These are phyloP conservation scores for Phalloptychus januarius DNA, from an alignment of 2,797 vertebrate species.

Conservation along the genomic window DNA sequence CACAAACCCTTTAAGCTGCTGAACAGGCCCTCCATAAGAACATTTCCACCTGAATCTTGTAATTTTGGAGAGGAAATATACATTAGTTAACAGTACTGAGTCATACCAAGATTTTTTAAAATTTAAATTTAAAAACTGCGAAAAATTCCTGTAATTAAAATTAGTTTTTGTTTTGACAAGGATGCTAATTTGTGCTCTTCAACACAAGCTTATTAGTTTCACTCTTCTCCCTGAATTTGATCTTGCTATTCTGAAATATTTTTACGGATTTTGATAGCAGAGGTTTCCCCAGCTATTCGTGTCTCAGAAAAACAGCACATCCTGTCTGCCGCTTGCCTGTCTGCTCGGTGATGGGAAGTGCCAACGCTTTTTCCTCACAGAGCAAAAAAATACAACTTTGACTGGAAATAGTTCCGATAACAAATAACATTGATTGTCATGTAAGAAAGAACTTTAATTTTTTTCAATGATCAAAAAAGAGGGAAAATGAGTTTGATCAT, in stretches of 20 bases:
- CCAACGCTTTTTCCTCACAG: background rate
- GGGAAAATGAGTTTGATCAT: too few relatives aligned
- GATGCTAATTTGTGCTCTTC: background rate
- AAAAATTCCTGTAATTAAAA: background rate
- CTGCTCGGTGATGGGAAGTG: background rate
- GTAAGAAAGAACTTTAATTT: background rate
- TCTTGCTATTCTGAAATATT: background rate
- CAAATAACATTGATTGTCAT: background rate
- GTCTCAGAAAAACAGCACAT: background rate
- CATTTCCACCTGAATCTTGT: slow-evolving; percentile 38
- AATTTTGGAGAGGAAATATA: slow-evolving; percentile 42
- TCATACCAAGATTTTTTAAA: background rate
- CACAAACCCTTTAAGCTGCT: slow-evolving; percentile 45
- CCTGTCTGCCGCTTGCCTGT: background rate
- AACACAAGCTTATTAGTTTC: background rate
- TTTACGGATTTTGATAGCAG: background rate
- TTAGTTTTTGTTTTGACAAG: background rate
- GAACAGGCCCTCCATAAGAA: slow-evolving; percentile 48
- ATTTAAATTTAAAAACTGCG: background rate
- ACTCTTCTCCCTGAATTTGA: background rate
- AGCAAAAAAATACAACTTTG: background rate
- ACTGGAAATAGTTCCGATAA: background rate
- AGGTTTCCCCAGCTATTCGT: background rate
- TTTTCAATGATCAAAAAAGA: background rate
- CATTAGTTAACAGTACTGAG: background rate